phyloP scores from a whole-genome alignment of 2,888 invertebrate species.

The Mayetiola destructor region DNA sequence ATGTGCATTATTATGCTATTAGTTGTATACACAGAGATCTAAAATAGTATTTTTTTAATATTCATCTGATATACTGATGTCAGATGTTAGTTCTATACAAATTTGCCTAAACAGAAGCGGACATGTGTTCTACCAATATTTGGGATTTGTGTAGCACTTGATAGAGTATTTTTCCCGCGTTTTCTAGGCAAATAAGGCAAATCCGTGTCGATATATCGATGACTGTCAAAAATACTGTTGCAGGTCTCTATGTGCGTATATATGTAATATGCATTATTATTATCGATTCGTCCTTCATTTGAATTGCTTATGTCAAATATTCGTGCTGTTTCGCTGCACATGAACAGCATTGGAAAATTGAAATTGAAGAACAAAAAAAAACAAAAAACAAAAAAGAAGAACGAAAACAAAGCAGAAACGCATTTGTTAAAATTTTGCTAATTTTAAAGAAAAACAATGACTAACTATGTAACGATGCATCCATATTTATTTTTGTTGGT shows the following conservation, averaged over 20 bases:
- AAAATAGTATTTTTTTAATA: too few relatives aligned
- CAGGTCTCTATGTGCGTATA: neutral
- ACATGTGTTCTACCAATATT: neutral
- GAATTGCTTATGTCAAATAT: neutral
- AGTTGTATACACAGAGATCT: too few relatives aligned
- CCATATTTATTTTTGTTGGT: too few relatives aligned
- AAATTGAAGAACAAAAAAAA: too few relatives aligned
- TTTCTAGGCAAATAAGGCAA: neutral
- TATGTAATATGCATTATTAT: neutral
- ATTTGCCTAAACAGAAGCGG: too few relatives aligned
- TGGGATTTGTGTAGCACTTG: neutral
- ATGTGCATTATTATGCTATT: too few relatives aligned
- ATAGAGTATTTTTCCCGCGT: neutral
- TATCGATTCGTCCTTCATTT: neutral
- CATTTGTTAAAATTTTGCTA: too few relatives aligned
- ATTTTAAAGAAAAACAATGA: neutral
- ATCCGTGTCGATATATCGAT: neutral
- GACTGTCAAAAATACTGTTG: neutral
- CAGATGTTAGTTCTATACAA: too few relatives aligned
- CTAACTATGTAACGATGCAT: neutral
- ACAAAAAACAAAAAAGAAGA: too few relatives aligned
- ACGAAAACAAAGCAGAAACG: too few relatives aligned
- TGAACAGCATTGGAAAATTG: too few relatives aligned
- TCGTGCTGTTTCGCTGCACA: conserved; percentile 6
- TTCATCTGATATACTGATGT: too few relatives aligned